Conservation (phyloP, 2,888 invertebrate genomes). For the Trissolcus brochymenae region DNA sequence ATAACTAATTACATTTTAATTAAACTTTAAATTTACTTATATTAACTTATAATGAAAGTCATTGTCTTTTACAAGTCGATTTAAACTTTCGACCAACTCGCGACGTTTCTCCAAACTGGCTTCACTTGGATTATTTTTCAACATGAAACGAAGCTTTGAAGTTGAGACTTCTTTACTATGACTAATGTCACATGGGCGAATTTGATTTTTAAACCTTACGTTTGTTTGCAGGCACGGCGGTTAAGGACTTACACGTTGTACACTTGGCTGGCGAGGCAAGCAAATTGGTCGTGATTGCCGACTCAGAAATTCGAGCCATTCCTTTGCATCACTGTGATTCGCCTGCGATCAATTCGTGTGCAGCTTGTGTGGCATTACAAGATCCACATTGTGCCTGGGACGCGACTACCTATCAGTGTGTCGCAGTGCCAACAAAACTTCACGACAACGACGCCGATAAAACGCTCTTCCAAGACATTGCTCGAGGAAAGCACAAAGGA, state of each 20-base stretch:
- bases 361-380: constrained; percentile 92
- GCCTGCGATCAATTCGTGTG: constrained; percentile 77
- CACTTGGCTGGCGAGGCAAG: constrained; percentile 82
- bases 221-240: constrained; percentile 71
- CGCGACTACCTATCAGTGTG: constrained; percentile 79
- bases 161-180: neutral
- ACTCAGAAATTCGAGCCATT: constrained; percentile 89
- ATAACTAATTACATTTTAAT: constrained; percentile 53
- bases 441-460: constrained; percentile 80
- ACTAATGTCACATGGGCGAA: neutral
- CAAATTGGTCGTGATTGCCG: constrained; percentile 91
- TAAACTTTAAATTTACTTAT: constrained; percentile 53
- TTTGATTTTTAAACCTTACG: constrained; percentile 2
- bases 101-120: constrained; percentile 10
- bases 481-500: constrained; percentile 81
- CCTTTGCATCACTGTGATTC: constrained; percentile 88
- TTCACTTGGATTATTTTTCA: constrained; percentile 27
- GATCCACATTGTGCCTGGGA: constrained; percentile 99
- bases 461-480: constrained; percentile 85
- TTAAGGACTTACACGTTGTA: constrained; percentile 86
- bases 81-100: constrained; percentile 37
- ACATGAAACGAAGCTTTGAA: constrained; percentile 12
- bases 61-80: constrained; percentile 46
- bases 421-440: constrained; percentile 78
- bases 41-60: constrained; percentile 53